Evolutionary conservation across 2,888 invertebrate species (phyloP), one percentile per base, ranked within the genome.

Genomic region (Agrilus mali): DNA sequence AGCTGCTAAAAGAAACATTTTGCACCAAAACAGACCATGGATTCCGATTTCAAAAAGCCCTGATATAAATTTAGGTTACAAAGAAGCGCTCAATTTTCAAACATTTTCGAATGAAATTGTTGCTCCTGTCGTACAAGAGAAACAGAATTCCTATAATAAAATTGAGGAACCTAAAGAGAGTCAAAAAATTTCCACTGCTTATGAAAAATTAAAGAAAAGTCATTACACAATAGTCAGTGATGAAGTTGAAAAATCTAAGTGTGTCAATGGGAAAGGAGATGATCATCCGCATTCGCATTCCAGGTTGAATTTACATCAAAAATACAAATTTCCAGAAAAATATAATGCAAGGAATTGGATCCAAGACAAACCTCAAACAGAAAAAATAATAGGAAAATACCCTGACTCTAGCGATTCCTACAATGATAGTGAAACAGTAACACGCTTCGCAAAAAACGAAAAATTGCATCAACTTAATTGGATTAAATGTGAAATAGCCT

Each of bases 401-500:
- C 4, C 17, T 4, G 38, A 38, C n/a, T 37, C 3, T 4, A 36
- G 35, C 22, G 42, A 33, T 10, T 22, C 12, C 17, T 20, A 17
- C 2, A 32, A 38, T 32, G 38, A 35, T 31, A 41, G 38, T 12
- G 60, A 60, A 41, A 52, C 55, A 38, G 43, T 66, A 31, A 41
- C 61, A 7, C 50, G 55, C 47, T 70, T 69, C 49, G 70, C 69
- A 1, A 66, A 69, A 51, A 69, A 69, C 56, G 74, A 74, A 53
- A 65, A 70, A 43, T 64, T 66, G 47, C 71, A 73, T 53, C 75
- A 77, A 50, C 54, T 77, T 13, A 60, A 67, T 16, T 74, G 75
- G 74, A 76, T 77, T 33, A 70, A 71, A 35, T 71, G 70, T 48
- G 75, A 76, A 57, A 76, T 77, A 13, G 63, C 65, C 34, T 73